Percentiles rank a stretch among this genome's conserved stretches.
phyloP scores from a whole-genome alignment of 2,797 vertebrate genomes.

The Pantherophis vulpinus region DNA sequence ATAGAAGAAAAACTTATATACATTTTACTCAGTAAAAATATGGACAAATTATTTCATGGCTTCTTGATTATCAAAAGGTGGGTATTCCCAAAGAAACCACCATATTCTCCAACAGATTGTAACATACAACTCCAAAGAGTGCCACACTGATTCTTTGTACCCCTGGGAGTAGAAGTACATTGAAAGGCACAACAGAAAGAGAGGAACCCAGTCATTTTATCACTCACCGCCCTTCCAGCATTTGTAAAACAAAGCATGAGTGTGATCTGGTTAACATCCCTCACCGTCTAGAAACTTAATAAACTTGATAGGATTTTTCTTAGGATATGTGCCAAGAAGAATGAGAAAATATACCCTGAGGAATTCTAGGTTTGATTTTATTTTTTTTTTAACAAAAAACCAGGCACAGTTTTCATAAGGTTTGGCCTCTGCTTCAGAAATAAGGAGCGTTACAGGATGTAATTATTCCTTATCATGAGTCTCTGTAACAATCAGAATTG shows the following conservation, averaged over 20 bases:
- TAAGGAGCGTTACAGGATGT: background rate
- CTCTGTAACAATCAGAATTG: background rate
- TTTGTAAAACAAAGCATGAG: constrained; percentile 23
- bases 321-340: background rate
- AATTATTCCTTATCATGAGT: background rate
- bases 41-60: constrained; percentile 60
- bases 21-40: constrained; percentile 66
- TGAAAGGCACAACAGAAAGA: constrained; percentile 59
- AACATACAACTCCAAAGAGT: constrained; percentile 13
- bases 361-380: constrained; percentile 32
- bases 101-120: background rate
- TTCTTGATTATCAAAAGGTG: constrained; percentile 55
- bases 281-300: background rate
- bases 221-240: constrained; percentile 15
- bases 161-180: constrained; percentile 15
- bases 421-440: background rate
- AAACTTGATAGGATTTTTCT: background rate
- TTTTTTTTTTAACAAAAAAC: background rate
- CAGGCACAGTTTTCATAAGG: background rate
- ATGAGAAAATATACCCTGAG: constrained; percentile 57
- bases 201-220: constrained; percentile 32
- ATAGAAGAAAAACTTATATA: constrained; percentile 69
- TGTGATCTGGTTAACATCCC: constrained; percentile 5
- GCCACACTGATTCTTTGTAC: constrained; percentile 22
- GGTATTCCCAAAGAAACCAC: constrained; percentile 33